Base-by-base conservation (phyloP, 2,888 invertebrate species). In the Lumbricus terrestris region DNA sequence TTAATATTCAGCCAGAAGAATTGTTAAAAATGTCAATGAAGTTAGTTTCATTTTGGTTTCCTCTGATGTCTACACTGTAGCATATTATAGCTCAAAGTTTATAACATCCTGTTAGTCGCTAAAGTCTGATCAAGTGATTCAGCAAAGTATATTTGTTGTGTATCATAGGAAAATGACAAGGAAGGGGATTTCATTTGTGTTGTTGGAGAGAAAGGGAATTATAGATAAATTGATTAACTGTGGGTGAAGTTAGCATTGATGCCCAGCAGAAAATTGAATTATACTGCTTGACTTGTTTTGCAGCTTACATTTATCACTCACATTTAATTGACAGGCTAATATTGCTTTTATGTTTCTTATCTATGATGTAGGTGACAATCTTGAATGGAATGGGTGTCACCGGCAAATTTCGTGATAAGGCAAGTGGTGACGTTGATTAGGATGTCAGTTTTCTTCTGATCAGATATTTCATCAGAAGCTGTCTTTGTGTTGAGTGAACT, bases 341-440 rank as follows among this genome's bases (percentile, higher is more conserved):
- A 16, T 34, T 85, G 85, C 35, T 85, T 34, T n/a, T 85, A 11
- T 85, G 20, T 85, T 85, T 85, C 20, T n/a, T 85, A 23, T 37
- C 18, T n/a, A 33, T 23, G 29, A 93, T 92, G 5, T 91, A 94
- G 94, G 93, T 98, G 0, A 99, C 98, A 0, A 97, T 99, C 93
- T 96, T 98, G 90, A 99, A 99, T 95, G 98, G 98, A 4, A 96
- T 98, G 94, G 97, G 97, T 16, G 98, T 98, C 0, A 97, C 97
- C 0, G 98, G 98, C 8, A 96, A 96, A 93, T 96, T 98, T 94
- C 95, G 96, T 85, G 96, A 95, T 83, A 96, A 96, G 94, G 94
- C 94, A 92, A 92, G 91, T 82, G 29, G 69, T 35, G 20, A 15
- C 35, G 85, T 85, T 85, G 35, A 85, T 85, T 85, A 35, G 85